Evolutionary conservation across 1,140 invertebrate species (phyloP).

Genomic region (Ladona fulva): DNA sequence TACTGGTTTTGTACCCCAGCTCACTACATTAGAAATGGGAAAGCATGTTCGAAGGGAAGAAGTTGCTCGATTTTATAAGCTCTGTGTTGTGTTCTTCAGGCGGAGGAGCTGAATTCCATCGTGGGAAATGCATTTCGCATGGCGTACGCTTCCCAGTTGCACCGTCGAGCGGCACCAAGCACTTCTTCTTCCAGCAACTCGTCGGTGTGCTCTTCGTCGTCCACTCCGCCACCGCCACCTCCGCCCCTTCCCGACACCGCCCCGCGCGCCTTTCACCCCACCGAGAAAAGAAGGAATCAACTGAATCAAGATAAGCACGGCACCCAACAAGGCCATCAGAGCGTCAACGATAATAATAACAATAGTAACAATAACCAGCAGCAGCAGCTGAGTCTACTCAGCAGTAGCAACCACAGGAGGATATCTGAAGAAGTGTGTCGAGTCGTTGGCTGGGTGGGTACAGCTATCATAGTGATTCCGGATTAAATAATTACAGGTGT

Average conservation of each 20-base stretch:
- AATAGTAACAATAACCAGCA: background rate
- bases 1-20: too few species aligned
- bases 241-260: constrained; percentile 37
- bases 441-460: background rate
- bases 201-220: constrained; percentile 12
- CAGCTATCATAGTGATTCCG: too few species aligned
- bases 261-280: constrained; percentile 40
- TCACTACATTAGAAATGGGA: too few species aligned
- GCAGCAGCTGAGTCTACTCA: background rate
- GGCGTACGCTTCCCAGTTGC: constrained; percentile 78
- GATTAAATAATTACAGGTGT: too few species aligned
- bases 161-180: constrained; percentile 35
- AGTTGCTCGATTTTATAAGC: too few species aligned
- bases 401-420: background rate
- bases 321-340: background rate
- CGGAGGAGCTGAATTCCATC: constrained; percentile 76
- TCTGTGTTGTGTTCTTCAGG: constrained; percentile 43
- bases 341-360: background rate
- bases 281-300: background rate
- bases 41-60: too few species aligned
- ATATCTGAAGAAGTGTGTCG: background rate
- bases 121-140: constrained; percentile 87
- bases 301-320: background rate
- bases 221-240: constrained; percentile 16
- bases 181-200: constrained; percentile 21